Base-by-base conservation (phyloP, 2,888 invertebrate genomes). In the Chrysina gloriosa region DNA sequence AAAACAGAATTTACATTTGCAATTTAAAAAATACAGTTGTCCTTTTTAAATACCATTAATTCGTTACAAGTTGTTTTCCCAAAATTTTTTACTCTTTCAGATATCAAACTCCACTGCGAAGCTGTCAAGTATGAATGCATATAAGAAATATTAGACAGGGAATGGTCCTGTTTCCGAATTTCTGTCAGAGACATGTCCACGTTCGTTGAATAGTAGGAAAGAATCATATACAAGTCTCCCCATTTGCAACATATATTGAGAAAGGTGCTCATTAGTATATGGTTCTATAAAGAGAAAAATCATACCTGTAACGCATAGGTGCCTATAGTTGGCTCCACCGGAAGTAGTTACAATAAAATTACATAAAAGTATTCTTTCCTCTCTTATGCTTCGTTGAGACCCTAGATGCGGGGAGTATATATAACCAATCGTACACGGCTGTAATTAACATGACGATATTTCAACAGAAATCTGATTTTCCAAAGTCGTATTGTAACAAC, bases 71-170 rank as follows among this genome's bases (percentile, higher is more conserved):
- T 76, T 67, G 75, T 68, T 70, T 81, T 80, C 1, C 83, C 84
- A 73, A 83, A 84, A 77, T 84, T 83, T 6, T 76, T 79, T 42
- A 84, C 81, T 54, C 83, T 76, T 72, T 84, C 80, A 3, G 79
- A 78, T 67, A 84, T 77, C 14, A 80, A 71, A 67, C 79, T 79
- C 84, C 84, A 83, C 31, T 83, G 78, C 65, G 80, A 78, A 2
- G 75, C 68, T 9, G 75, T 76, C 45, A 84, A 72, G 73, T 83
- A 84, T 1, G 80, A 75, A 73, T 83, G 82, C 48, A 82, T 70
- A 72, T 80, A 81, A 1, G 79, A 78, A 29, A 82, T 73, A 74
- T 81, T 80, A 67, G 76, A 79, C 3, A 79, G 70, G 2, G 77
- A 73, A 70, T 72, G 70, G 73, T 80, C 78, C 45, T 68, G 74